Conservation (phyloP, 92 coral and sea anemone species). For the Phenganax marumi region DNA sequence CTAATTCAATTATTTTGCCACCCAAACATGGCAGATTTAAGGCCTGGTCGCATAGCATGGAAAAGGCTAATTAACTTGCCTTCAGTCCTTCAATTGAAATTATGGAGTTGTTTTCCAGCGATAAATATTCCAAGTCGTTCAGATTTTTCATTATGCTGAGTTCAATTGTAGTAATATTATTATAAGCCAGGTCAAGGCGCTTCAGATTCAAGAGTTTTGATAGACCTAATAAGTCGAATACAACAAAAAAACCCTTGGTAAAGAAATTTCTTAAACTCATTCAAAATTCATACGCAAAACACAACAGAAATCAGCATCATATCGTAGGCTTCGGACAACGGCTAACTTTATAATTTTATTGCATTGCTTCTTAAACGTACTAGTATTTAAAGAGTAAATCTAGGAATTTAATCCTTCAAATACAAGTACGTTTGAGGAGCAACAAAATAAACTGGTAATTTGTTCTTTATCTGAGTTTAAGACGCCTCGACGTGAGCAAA, state of each 20-base stretch:
- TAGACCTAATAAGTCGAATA: slow-evolving; percentile 52
- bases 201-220: slow-evolving; percentile 60
- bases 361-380: too few relatives aligned
- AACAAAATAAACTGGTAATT: too few relatives aligned
- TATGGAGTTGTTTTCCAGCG: slow-evolving; percentile 80
- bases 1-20: too few relatives aligned
- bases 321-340: neutral
- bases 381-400: too few relatives aligned
- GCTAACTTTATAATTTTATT: neutral
- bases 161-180: slow-evolving; percentile 67
- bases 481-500: too few relatives aligned
- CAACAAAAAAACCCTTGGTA: neutral
- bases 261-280: neutral
- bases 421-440: too few relatives aligned
- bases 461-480: too few relatives aligned
- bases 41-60: too few relatives aligned
- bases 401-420: too few relatives aligned
- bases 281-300: too few relatives aligned
- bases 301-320: too few relatives aligned
- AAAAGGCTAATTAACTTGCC: slow-evolving; percentile 55
- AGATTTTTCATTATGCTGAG: slow-evolving; percentile 68
- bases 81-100: slow-evolving; percentile 74
- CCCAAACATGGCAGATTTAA: too few relatives aligned
- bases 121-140: slow-evolving; percentile 66
- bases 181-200: slow-evolving; percentile 70